Evolutionary conservation across 64 coral and sea anemone species (phyloP), one percentile per base, ranked within the genome.

Genomic region (Trachythela sp.): DNA sequence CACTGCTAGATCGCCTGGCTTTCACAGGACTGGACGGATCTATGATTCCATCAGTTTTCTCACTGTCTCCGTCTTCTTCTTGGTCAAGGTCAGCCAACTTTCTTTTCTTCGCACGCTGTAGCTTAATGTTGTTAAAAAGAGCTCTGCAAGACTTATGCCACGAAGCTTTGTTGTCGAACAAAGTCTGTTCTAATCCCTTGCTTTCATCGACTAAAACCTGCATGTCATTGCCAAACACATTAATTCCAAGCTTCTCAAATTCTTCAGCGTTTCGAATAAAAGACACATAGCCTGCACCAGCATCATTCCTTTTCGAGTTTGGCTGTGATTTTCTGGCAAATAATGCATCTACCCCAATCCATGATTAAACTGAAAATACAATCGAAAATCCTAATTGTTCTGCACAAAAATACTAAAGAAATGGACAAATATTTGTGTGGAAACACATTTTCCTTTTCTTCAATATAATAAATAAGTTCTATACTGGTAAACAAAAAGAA

Each of bases 41-140:
- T 64, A 8, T 20, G 8, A 8, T 27, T 2, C 13, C 56, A n/a
- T 5, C 26, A 0, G 24, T n/a, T 64, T 64, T 6, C 22, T 20
- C 20, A 6, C 20, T 8, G 24, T 64, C 56, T 22, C 6, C 26
- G 8, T 26, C 24, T 0, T 26, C 56, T 26, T n/a, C 24, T n/a
- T 64, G 18, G 0, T 6, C 56, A 18, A 64, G 5, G 15, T 20
- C 56, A 7, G 56, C 8, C 8, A 27, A n/a, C 22, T 93, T 93
- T 40, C 88, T 90, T 49, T 90, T 89, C 60, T 88, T 32, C 60
- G 50, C 58, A 22, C 59, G 60, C 43, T 80, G 24, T 27, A 93
- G 84, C 75, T 93, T 89, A 48, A 80, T 90, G 37, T 90, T 89
- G 42, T 83, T 94, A 84, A 90, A 94, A 83, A 83, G 87, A 40